phyloP scores from a whole-genome alignment of 2,113 vertebrate species.

The Lasiurus borealis region DNA sequence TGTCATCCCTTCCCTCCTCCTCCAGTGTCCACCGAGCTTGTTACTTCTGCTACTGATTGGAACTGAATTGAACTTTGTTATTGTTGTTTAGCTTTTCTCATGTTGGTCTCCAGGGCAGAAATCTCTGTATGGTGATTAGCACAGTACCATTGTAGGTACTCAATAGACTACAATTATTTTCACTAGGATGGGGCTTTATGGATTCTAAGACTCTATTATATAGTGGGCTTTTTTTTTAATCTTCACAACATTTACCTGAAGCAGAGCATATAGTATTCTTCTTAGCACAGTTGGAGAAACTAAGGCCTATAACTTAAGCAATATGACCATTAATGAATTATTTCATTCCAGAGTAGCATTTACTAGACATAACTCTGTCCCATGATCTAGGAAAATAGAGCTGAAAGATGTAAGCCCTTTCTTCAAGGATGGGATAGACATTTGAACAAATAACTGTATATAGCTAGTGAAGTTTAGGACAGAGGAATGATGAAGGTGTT shows the following conservation, averaged over 20 bases:
- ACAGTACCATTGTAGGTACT: neutral
- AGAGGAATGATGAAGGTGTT: neutral
- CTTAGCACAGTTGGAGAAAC: neutral
- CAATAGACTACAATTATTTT: neutral
- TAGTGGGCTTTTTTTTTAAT: neutral
- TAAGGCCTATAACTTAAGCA: neutral
- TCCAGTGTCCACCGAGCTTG: neutral
- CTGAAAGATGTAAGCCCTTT: neutral
- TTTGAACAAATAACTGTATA: neutral
- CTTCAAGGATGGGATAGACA: neutral
- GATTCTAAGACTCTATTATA: neutral
- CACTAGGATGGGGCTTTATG: neutral
- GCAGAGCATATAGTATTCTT: constrained; percentile 1
- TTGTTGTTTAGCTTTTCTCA: constrained; percentile 10
- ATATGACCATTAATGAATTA: neutral
- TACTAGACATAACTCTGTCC: neutral
- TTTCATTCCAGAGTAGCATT: constrained; percentile 18
- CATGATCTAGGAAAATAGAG: constrained; percentile 16
- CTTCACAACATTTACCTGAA: neutral
- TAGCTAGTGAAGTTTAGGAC: neutral
- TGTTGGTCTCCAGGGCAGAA: neutral
- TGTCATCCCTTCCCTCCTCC: neutral
- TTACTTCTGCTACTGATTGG: neutral
- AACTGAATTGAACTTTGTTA: neutral
- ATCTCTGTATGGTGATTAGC: neutral